A percentile compares a stretch with the other conserved stretches of the same genome.
phyloP scores from a whole-genome alignment of 1,140 invertebrate species.

The Caenorhabditis latens region DNA sequence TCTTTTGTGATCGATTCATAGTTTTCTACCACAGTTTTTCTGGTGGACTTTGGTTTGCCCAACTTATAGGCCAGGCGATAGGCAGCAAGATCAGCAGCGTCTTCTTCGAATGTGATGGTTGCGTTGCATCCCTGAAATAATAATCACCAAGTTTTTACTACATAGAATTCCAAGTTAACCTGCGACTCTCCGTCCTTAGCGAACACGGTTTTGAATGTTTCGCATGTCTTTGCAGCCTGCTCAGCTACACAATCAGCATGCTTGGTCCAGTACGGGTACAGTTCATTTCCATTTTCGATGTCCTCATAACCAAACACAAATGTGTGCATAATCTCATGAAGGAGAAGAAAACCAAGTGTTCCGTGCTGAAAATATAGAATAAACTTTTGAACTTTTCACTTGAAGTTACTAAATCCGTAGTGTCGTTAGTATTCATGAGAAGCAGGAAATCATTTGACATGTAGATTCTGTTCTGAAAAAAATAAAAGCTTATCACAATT shows the following conservation, averaged over 20 bases:
- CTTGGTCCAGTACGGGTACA: background rate
- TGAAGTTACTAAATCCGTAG: background rate
- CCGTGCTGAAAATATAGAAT: background rate
- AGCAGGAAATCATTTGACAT: slow-evolving; percentile 15
- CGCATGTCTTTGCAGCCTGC: background rate
- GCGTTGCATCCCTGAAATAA: background rate
- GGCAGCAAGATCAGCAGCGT: slow-evolving; percentile 12
- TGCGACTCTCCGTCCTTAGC: too few species aligned
- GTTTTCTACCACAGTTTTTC: background rate
- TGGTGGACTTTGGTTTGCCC: background rate
- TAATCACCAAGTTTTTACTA: background rate
- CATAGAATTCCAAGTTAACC: too few species aligned
- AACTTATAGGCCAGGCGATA: background rate
- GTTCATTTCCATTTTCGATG: background rate
- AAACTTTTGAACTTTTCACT: background rate
- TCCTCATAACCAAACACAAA: background rate
- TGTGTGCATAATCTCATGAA: slow-evolving; percentile 26
- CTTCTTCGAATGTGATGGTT: slow-evolving; percentile 23
- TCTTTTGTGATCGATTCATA: slow-evolving; percentile 6
- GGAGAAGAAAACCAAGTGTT: background rate
- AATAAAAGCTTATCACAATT: background rate
- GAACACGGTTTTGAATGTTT: background rate
- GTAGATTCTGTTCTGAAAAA: background rate
- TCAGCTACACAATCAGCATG: background rate
- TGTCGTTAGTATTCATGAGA: background rate